Conservation (phyloP, 2,888 invertebrate genomes). For the Cyclophora punctaria region DNA sequence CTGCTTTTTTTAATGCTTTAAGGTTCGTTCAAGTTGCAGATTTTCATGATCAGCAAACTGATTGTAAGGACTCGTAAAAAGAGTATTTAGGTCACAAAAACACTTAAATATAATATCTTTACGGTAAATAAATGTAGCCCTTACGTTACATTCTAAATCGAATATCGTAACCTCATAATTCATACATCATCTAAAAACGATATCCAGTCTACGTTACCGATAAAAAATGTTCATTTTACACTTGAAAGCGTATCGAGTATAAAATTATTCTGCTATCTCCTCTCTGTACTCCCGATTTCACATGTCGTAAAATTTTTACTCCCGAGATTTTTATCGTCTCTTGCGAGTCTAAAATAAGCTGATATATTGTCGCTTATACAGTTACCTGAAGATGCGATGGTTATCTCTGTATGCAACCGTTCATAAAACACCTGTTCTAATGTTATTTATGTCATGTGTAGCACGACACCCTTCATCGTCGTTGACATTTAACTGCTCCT, state of each 20-base stretch:
- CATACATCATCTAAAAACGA: constrained; percentile 33
- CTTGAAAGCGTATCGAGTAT: constrained; percentile 40
- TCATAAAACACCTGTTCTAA: constrained; percentile 47
- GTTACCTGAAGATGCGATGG: constrained; percentile 30
- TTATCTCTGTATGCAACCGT: constrained; percentile 44
- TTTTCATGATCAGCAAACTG: too few relatives aligned
- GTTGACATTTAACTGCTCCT: too few relatives aligned
- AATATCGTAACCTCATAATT: constrained; percentile 21
- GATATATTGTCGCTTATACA: constrained; percentile 32
- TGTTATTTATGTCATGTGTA: constrained; percentile 40
- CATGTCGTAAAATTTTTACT: constrained; percentile 50
- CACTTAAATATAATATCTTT: too few relatives aligned
- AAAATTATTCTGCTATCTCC: constrained; percentile 45
- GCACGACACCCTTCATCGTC: too few relatives aligned
- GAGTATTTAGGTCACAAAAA: too few relatives aligned
- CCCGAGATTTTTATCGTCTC: constrained; percentile 42
- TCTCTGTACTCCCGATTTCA: constrained; percentile 43
- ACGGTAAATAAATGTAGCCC: constrained; percentile 1
- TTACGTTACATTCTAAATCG: constrained; percentile 7
- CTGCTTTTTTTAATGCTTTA: too few relatives aligned
- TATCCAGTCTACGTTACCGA: constrained; percentile 28
- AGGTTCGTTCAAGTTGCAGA: too few relatives aligned
- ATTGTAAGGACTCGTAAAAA: too few relatives aligned
- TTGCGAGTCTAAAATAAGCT: constrained; percentile 38
- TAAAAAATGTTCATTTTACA: constrained; percentile 43